Percentiles rank a stretch among this genome's conserved stretches.
These are phyloP conservation scores for Oxyruncus cristatus DNA, from an alignment of 2,113 vertebrate genomes.

Conservation along the genomic window DNA sequence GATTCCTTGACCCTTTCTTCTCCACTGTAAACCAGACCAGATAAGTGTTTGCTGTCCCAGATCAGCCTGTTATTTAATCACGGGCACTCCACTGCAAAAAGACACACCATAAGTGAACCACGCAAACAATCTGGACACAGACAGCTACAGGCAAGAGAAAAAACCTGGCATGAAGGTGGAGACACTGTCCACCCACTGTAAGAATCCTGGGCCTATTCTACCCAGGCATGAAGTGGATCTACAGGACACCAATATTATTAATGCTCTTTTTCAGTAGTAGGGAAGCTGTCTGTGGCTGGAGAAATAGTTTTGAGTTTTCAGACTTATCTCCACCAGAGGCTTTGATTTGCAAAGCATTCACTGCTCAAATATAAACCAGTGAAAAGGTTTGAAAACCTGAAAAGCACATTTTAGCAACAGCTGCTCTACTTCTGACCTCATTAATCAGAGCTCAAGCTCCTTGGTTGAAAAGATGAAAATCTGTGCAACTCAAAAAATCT, in stretches of 20 bases:
- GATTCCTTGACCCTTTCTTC: not conserved
- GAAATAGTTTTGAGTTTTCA: not conserved
- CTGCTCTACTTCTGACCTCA: not conserved
- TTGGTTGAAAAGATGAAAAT: not conserved
- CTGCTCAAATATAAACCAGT: not conserved
- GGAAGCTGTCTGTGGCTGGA: not conserved
- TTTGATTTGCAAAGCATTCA: not conserved
- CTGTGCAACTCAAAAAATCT: not conserved
- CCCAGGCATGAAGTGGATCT: not conserved
- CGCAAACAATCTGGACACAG: not conserved
- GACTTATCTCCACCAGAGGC: not conserved
- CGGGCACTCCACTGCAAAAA: not conserved
- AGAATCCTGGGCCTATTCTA: not conserved
- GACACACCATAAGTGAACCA: too few relatives aligned
- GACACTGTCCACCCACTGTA: not conserved
- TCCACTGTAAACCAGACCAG: not conserved
- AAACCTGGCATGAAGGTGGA: not conserved
- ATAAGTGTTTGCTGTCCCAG: not conserved
- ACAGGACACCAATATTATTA: not conserved
- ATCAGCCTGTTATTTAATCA: not conserved
- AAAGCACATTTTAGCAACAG: not conserved
- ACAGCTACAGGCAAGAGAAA: not conserved
- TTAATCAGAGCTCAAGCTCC: not conserved
- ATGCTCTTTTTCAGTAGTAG: not conserved
- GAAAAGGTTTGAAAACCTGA: not conserved